phyloP scores from a whole-genome alignment of 2,797 vertebrate genomes.

The Peromyscus aztecus region DNA sequence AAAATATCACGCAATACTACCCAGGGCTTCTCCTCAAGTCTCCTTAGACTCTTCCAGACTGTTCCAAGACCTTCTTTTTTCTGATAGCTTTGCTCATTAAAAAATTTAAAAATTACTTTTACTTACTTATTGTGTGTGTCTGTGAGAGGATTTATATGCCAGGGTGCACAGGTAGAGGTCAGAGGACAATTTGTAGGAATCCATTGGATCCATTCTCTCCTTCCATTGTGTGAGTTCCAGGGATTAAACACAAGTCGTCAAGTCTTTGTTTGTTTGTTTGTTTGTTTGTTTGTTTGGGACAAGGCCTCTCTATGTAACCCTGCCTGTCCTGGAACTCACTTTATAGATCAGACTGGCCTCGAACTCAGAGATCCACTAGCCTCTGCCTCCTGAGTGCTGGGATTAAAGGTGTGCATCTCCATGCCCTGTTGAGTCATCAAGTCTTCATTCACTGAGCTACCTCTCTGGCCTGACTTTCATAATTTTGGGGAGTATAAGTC shows the following conservation, averaged over 20 bases:
- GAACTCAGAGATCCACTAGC: background rate
- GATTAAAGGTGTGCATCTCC: background rate
- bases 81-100: background rate
- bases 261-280: background rate
- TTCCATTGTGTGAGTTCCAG: background rate
- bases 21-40: background rate
- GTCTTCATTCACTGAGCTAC: background rate
- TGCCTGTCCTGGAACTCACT: background rate
- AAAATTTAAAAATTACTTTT: background rate
- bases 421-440: background rate
- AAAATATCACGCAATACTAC: background rate
- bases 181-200: background rate
- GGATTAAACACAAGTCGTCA: background rate
- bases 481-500: background rate
- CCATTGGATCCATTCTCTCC: background rate
- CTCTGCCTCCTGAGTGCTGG: background rate
- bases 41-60: background rate
- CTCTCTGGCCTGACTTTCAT: background rate
- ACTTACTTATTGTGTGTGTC: background rate
- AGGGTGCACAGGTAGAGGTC: background rate
- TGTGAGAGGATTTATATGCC: background rate
- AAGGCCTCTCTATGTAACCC: background rate
- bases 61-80: background rate
- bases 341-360: background rate
- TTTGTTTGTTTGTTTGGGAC: too few species aligned